These are phyloP conservation scores for Diplazon laetatorius DNA, from an alignment of 2,888 invertebrate genomes.

Conservation along the genomic window DNA sequence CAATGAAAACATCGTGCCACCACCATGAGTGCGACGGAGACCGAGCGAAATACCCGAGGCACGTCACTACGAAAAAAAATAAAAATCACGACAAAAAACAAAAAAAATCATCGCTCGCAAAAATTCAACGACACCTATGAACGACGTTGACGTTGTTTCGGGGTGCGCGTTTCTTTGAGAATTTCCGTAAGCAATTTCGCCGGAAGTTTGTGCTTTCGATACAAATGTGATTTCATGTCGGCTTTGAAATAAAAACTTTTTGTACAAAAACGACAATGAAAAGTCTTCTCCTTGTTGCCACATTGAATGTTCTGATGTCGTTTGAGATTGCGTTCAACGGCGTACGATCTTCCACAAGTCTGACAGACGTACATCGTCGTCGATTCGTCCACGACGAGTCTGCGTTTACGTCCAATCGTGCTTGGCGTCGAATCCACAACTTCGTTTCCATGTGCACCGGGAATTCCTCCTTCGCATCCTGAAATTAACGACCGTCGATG, in stretches of 20 bases:
- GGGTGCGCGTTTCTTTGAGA: neutral
- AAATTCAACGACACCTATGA: neutral
- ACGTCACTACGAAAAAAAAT: too few relatives aligned
- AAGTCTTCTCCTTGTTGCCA: constrained; percentile 78
- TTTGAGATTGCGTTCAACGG: constrained; percentile 65
- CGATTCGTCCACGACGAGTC: neutral
- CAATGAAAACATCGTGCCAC: too few relatives aligned
- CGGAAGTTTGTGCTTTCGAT: constrained; percentile 64
- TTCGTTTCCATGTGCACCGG: too few relatives aligned
- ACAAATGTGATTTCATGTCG: constrained; percentile 80
- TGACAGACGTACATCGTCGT: constrained; percentile 20
- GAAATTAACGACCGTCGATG: constrained; percentile 26
- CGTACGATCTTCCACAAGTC: constrained; percentile 60
- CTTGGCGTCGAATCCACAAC: too few relatives aligned
- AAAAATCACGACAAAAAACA: too few relatives aligned
- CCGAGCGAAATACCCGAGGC: too few relatives aligned
- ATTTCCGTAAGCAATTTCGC: constrained; percentile 1
- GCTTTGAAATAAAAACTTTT: constrained; percentile 82
- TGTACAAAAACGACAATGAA: constrained; percentile 80
- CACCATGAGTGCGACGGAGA: too few relatives aligned
- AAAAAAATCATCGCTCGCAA: too few relatives aligned
- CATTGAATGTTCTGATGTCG: constrained; percentile 70
- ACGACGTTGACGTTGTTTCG: neutral
- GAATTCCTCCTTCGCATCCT: constrained; percentile 30
- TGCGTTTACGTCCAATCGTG: too few relatives aligned